Conservation (phyloP, 2,113 vertebrate genomes). For the Emydura subglobosa region DNA sequence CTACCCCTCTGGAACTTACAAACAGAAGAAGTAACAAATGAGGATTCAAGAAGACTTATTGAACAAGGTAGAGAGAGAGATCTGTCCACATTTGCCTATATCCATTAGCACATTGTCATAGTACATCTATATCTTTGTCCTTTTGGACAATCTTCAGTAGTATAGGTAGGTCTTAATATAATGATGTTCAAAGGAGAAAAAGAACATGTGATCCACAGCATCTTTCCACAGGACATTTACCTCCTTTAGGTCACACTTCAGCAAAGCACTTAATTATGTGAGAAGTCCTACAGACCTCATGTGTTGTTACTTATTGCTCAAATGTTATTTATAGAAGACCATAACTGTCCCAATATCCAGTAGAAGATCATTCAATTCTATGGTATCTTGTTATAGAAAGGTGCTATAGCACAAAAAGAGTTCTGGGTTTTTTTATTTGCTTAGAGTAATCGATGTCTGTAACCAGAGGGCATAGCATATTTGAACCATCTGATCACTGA, state of each 20-base stretch:
- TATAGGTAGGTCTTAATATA: neutral
- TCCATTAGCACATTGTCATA: neutral
- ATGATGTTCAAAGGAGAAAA: neutral
- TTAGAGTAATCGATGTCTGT: neutral
- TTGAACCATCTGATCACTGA: neutral
- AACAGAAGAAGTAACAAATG: constrained; percentile 29
- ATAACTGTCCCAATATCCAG: neutral
- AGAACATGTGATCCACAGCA: neutral
- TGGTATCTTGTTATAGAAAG: neutral
- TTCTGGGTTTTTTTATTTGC: neutral
- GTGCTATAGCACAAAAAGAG: neutral
- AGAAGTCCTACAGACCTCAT: neutral
- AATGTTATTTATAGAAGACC: neutral
- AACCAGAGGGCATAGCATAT: neutral
- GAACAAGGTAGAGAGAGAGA: neutral
- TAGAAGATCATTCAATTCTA: neutral
- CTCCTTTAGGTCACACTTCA: neutral
- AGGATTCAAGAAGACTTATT: constrained; percentile 20
- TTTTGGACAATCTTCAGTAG: neutral
- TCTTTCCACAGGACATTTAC: neutral
- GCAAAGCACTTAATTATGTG: neutral
- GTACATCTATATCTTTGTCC: neutral
- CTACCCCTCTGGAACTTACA: too few species aligned
- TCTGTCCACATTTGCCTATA: constrained; percentile 17
- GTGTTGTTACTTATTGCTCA: constrained; percentile 1